Conservation (phyloP, 2,113 vertebrate species). For the Carettochelys insculpta region DNA sequence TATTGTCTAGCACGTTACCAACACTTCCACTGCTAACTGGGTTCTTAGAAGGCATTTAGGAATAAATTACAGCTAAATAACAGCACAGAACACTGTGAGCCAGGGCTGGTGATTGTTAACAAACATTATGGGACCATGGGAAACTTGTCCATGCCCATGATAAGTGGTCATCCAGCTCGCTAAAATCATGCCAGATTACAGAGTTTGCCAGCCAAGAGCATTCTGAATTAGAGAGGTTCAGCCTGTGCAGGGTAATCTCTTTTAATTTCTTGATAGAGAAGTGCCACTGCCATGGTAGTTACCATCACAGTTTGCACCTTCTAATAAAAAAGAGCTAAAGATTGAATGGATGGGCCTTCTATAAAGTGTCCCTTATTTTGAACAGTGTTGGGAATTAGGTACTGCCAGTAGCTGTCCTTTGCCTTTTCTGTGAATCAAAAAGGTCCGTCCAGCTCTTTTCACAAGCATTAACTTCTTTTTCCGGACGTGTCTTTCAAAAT, state of each 20-base stretch:
- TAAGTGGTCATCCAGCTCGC: too few species aligned
- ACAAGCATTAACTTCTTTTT: not conserved
- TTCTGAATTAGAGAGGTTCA: too few species aligned
- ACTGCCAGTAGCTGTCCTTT: not conserved
- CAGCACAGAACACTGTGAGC: too few species aligned
- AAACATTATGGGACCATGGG: too few species aligned
- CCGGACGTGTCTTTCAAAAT: not conserved
- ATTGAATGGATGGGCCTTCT: not conserved
- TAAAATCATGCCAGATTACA: too few species aligned
- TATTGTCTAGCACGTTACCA: too few species aligned
- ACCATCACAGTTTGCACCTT: not conserved
- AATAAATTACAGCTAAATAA: too few species aligned
- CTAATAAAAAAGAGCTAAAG: not conserved
- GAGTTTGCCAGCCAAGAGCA: too few species aligned
- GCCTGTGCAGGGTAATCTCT: constrained; percentile 1
- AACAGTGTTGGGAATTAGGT: not conserved
- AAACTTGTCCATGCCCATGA: too few species aligned
- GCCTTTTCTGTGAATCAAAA: not conserved
- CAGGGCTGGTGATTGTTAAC: too few species aligned
- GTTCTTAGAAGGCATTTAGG: too few species aligned
- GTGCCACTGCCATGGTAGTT: rapidly evolving
- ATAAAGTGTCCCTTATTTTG: not conserved
- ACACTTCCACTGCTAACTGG: too few species aligned
- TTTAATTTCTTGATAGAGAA: constrained; percentile 29
- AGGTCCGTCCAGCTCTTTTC: not conserved